phyloP scores from a whole-genome alignment of 2,888 invertebrate species.

The Pollenia amentaria region DNA sequence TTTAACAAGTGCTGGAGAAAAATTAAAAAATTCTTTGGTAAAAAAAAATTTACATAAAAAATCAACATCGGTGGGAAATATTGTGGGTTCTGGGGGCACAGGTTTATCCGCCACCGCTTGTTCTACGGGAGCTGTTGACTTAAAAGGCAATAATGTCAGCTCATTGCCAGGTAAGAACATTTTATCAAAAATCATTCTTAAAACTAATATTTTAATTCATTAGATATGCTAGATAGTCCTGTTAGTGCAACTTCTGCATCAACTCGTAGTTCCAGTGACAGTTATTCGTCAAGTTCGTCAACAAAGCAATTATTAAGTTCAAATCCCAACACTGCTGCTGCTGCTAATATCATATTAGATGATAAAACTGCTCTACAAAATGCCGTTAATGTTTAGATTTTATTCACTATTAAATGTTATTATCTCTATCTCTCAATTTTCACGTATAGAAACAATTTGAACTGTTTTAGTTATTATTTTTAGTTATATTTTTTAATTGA shows the following conservation, averaged over 20 bases:
- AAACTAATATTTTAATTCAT: not conserved
- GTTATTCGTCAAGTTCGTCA: slow-evolving; percentile 92
- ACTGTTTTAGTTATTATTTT: slow-evolving; percentile 9
- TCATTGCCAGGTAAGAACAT: slow-evolving; percentile 86
- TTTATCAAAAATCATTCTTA: slow-evolving; percentile 8
- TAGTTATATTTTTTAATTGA: slow-evolving; percentile 40
- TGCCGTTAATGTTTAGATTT: slow-evolving; percentile 82
- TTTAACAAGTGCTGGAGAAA: slow-evolving; percentile 77
- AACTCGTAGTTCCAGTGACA: slow-evolving; percentile 91
- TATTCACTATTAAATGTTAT: slow-evolving; percentile 24
- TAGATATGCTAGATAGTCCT: slow-evolving; percentile 87
- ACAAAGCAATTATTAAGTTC: slow-evolving; percentile 89
- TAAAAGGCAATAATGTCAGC: slow-evolving; percentile 87
- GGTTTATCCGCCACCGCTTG: slow-evolving; percentile 54
- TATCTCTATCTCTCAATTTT: slow-evolving; percentile 9
- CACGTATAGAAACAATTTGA: not conserved
- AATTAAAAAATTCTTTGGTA: slow-evolving; percentile 76
- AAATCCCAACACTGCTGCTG: slow-evolving; percentile 81
- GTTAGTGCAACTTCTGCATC: slow-evolving; percentile 86
- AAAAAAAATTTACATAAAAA: slow-evolving; percentile 83
- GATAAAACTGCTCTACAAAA: slow-evolving; percentile 83
- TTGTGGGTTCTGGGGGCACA: slow-evolving; percentile 78
- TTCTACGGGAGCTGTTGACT: slow-evolving; percentile 79
- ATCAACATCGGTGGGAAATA: slow-evolving; percentile 83
- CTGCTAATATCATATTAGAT: slow-evolving; percentile 82